phyloP scores from a whole-genome alignment of 1,140 invertebrate species.

The Drosophila melanogaster region DNA sequence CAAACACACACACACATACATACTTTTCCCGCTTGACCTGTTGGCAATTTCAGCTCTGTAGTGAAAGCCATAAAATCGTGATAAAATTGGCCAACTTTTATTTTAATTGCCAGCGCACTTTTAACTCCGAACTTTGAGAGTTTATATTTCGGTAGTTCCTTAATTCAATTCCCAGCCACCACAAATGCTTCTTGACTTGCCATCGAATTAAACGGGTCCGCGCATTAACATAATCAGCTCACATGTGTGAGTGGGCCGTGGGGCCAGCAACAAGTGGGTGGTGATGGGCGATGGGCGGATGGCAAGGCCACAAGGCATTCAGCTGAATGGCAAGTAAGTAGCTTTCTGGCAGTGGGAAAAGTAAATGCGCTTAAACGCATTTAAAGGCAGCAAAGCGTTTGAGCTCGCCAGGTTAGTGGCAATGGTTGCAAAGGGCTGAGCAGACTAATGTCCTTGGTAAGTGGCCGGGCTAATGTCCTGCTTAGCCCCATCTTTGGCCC shows the following conservation, averaged over 20 bases:
- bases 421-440: neutral
- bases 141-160: conserved; percentile 26
- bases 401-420: conserved; percentile 36
- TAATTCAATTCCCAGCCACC: conserved; percentile 65
- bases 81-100: conserved; percentile 74
- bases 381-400: conserved; percentile 61
- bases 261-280: conserved; percentile 57
- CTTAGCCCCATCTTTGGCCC: conserved; percentile 44
- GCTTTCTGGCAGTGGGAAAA: conserved; percentile 37
- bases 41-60: conserved; percentile 40
- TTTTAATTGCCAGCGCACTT: conserved; percentile 61
- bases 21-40: conserved; percentile 27
- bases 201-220: conserved; percentile 62
- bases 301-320: conserved; percentile 17
- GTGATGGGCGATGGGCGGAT: neutral
- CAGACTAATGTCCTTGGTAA: conserved; percentile 46
- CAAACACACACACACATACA: neutral
- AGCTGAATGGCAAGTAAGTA: conserved; percentile 59
- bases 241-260: conserved; percentile 40
- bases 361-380: conserved; percentile 77
- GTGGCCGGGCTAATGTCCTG: conserved; percentile 58
- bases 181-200: conserved; percentile 66
- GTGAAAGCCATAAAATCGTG: conserved; percentile 70
- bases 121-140: conserved; percentile 48
- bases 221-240: conserved; percentile 80